Evolutionary conservation across 23 tunicate species (phyloP), one percentile per base, ranked within the genome.

Genomic region (Styela plicata): DNA sequence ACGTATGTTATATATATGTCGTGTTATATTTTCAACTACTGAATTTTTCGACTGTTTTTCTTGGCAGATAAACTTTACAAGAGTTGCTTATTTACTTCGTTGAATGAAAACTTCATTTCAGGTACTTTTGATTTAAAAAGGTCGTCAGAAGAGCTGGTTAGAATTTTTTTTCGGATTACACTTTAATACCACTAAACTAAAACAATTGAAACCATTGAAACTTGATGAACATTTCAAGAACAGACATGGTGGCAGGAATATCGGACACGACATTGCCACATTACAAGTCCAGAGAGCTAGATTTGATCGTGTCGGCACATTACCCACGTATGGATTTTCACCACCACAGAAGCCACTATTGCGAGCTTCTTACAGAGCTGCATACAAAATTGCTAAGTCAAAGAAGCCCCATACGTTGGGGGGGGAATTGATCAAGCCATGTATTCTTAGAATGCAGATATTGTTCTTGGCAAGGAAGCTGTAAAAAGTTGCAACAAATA

Each of bases 391-490:
- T 74, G 86, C 69, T 44, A 83, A 74, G 36, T 83, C 74, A 66
- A 34, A 34, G 29, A 79, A 85, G 24, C n/a, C n/a, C n/a, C n/a
- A n/a, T n/a, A n/a, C n/a, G n/a, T 68, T 79, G 18, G 89, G 89
- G 34, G 84, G 79, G 33, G 79, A 36, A 79, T 84, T 85, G 34
- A 69, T 83, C 5, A 83, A 83, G 30, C 86, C 86, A 83, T 69
- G 69, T 83, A 69, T 69, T 29, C 29, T 83, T 69, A 61, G 74
- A 17, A 57, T 83, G 82, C 63, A 22, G 32, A 85, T 69, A 85
- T 44, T 34, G 65, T 85, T 33, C 74, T 85, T 74, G 89, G 84
- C 65, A 85, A 85, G 37, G 78, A 77, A 63, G 90, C 85, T 23
- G 63, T 52, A 79, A 80, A 68, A 86, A 86, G 70, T 76, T 88